Conservation (phyloP, 2,113 vertebrate genomes). For the Nestor notabilis region DNA sequence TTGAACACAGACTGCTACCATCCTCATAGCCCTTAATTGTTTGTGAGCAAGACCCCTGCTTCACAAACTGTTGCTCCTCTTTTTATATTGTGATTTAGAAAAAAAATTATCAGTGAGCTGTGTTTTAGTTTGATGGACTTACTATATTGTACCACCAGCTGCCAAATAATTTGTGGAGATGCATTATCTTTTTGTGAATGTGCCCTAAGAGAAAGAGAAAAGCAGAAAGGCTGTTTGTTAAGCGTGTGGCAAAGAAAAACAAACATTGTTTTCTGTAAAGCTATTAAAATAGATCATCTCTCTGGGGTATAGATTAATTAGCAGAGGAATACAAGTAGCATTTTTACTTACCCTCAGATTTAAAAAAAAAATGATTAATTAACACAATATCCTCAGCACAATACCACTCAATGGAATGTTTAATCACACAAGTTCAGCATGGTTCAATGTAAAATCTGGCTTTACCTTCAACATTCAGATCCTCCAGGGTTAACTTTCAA, state of each 20-base stretch:
- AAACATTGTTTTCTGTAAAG: not conserved
- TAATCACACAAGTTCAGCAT: not conserved
- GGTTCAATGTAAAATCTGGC: not conserved
- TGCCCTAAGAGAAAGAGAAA: slow-evolving; percentile 30
- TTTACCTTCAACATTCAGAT: not conserved
- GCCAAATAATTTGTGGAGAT: slow-evolving; percentile 47
- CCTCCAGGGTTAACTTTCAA: not conserved
- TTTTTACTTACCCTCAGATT: slow-evolving; percentile 19
- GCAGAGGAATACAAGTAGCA: not conserved
- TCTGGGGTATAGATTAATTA: slow-evolving; percentile 27
- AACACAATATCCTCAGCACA: not conserved
- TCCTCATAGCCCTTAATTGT: not conserved
- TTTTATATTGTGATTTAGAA: slow-evolving; percentile 23
- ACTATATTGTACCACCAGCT: slow-evolving; percentile 28
- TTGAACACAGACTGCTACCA: not conserved
- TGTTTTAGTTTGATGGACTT: slow-evolving; percentile 55
- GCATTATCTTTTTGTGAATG: slow-evolving; percentile 13
- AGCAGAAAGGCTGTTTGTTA: not conserved
- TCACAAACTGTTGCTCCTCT: not conserved
- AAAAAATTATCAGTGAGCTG: not conserved
- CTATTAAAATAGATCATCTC: slow-evolving; percentile 10
- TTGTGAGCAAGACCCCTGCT: not conserved
- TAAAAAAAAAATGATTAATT: not conserved
- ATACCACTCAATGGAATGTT: not conserved
- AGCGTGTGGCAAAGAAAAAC: not conserved